Base-by-base conservation (phyloP, 2,113 vertebrate species). In the Rhinolophus sinicus region DNA sequence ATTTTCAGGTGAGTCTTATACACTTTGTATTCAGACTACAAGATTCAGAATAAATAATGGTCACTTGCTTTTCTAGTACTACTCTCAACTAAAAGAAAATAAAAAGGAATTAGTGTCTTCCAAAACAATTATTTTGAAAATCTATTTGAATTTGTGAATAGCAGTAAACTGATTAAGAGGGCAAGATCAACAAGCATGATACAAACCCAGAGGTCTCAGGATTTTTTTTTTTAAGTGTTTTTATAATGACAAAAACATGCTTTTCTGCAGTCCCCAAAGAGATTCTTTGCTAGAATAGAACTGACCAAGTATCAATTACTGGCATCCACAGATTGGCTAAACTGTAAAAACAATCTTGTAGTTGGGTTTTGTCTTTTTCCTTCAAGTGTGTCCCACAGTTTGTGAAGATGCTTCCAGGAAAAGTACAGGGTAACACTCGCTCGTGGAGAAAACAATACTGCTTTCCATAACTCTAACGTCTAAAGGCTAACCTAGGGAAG, bases 221-320 rank as follows among this genome's bases (percentile, higher is more conserved):
- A 80, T 54, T 44, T 58, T 58, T 84, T 83, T 28, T 44, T 44
- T 44, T 44, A 88, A 40, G 19, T 95, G 94, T 96, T 82, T 92
- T 92, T 60, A 81, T 52, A 93, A 94, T 47, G 67, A 89, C 69
- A 82, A 73, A 96, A 81, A 94, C 93, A 97, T 96, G 97, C 95
- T 95, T 95, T 62, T 67, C 72, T 92, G 93, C 12, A 91, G 82
- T 80, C 35, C 72, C 13, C 77, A 78, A 73, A 82, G 54, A 96
- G 64, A 65, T 75, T 90, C 77, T 93, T 91, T 80, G 92, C 64
- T 91, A 92, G 86, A 95, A 90, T 54, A 95, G 67, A 96, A 93
- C 33, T 56, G n/a, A 92, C 78, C 95, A 97, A 94, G 44, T 95
- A 88, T 88, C 86, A 95, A 88, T 95, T 58, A 70, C 85, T 64